Evolutionary conservation across 2,888 invertebrate species (phyloP).

Genomic region (Drosophila falleni): DNA sequence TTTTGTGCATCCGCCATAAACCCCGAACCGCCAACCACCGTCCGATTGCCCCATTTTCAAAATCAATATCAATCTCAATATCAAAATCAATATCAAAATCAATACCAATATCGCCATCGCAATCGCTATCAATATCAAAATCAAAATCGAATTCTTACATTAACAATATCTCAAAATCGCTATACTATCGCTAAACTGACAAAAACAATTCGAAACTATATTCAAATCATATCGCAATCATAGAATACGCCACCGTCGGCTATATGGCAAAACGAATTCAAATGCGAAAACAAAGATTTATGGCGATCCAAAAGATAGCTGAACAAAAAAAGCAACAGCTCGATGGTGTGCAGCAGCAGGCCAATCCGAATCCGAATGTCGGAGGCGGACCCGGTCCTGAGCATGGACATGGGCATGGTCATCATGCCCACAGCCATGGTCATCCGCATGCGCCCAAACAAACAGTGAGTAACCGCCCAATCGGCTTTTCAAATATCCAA

Average conservation of each 20-base stretch:
- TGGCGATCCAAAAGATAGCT: constrained; percentile 95
- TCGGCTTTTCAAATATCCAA: constrained; percentile 86
- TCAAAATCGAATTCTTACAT: constrained; percentile 27
- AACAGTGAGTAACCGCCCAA: constrained; percentile 86
- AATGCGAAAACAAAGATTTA: constrained; percentile 97
- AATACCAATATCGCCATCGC: constrained; percentile 35
- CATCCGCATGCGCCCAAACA: constrained; percentile 86
- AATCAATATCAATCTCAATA: constrained; percentile 56
- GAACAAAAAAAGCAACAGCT: constrained; percentile 95
- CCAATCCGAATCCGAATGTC: constrained; percentile 90
- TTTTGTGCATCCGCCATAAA: constrained; percentile 72
- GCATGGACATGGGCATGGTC: constrained; percentile 86
- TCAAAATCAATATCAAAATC: constrained; percentile 38
- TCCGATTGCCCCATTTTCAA: constrained; percentile 51
- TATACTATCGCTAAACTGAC: constrained; percentile 46
- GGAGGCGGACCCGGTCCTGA: constrained; percentile 84
- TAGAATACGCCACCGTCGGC: constrained; percentile 99
- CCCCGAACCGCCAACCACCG: constrained; percentile 52
- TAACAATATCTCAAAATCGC: constrained; percentile 30
- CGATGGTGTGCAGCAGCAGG: constrained; percentile 91
- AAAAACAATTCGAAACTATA: constrained; percentile 67
- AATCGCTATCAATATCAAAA: constrained; percentile 48
- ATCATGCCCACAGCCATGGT: constrained; percentile 86
- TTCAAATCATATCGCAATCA: constrained; percentile 73
- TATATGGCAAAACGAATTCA: constrained; percentile 99